A percentile compares a stretch with the other conserved stretches of the same genome.
These are phyloP conservation scores for Orchestia grillus DNA, from an alignment of 1,140 invertebrate species.

Conservation along the genomic window DNA sequence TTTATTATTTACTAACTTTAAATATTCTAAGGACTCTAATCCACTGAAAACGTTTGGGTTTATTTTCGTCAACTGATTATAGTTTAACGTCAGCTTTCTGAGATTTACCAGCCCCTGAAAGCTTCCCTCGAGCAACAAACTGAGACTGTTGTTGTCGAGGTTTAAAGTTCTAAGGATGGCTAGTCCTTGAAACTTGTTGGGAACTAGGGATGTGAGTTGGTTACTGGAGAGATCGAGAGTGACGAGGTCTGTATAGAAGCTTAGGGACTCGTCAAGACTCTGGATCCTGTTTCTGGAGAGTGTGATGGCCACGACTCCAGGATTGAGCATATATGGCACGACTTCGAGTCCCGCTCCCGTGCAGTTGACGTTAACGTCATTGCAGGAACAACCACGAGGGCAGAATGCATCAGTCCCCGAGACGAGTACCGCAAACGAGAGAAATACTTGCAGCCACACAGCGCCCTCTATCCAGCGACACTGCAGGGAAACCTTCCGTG, in stretches of 20 bases:
- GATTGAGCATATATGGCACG: slow-evolving; percentile 91
- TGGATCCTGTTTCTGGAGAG: slow-evolving; percentile 62
- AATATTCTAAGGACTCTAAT: slow-evolving; percentile 82
- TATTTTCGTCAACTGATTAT: slow-evolving; percentile 86
- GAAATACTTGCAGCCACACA: slow-evolving; percentile 2
- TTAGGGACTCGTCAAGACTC: slow-evolving; percentile 67
- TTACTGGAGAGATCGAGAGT: slow-evolving; percentile 70
- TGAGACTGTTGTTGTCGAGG: slow-evolving; percentile 87
- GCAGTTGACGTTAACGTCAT: slow-evolving; percentile 90
- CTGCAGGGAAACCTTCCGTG: neutral
- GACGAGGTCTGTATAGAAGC: slow-evolving; percentile 70
- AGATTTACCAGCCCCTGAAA: slow-evolving; percentile 84
- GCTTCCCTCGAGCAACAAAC: slow-evolving; percentile 79
- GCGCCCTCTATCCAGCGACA: neutral
- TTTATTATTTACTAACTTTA: slow-evolving; percentile 89
- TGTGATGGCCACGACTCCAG: slow-evolving; percentile 78
- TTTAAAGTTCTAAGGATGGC: slow-evolving; percentile 85
- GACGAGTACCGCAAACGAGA: neutral
- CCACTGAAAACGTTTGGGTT: slow-evolving; percentile 82
- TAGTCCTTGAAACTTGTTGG: slow-evolving; percentile 82
- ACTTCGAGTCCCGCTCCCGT: slow-evolving; percentile 87
- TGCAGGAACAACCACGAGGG: slow-evolving; percentile 84
- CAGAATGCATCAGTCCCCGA: slow-evolving; percentile 75
- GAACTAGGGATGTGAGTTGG: slow-evolving; percentile 73
- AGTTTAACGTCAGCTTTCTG: slow-evolving; percentile 83